phyloP scores from a whole-genome alignment of 2,888 invertebrate species.

The Deilephila porcellus region DNA sequence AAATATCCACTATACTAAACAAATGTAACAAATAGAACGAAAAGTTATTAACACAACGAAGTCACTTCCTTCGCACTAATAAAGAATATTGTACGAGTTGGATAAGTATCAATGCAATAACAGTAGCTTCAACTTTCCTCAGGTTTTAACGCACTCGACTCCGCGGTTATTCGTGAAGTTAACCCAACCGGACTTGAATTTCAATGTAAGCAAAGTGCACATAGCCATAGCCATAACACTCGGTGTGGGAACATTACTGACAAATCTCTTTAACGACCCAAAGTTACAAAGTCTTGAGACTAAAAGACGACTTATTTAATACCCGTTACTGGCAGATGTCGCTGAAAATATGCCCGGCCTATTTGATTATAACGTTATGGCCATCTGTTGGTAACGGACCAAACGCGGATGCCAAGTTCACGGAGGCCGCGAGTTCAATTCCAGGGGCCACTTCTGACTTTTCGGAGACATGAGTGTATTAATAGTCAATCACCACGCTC shows the following conservation, averaged over 20 bases:
- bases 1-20: not conserved
- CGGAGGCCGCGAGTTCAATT: too few relatives aligned
- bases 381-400: too few relatives aligned
- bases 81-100: not conserved
- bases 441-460: too few relatives aligned
- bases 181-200: constrained; percentile 26
- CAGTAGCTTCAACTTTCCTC: constrained; percentile 9
- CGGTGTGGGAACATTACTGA: not conserved
- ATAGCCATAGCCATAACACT: constrained; percentile 8
- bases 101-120: constrained; percentile 4
- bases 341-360: not conserved
- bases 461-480: too few relatives aligned
- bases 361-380: not conserved
- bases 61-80: not conserved
- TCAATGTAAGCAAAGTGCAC: constrained; percentile 22
- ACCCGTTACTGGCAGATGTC: not conserved
- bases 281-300: constrained; percentile 22
- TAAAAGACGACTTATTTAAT: constrained; percentile 14
- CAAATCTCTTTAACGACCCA: constrained; percentile 30
- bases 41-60: not conserved
- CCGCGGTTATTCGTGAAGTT: constrained; percentile 13
- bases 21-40: not conserved
- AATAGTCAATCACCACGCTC: too few relatives aligned
- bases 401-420: too few relatives aligned
- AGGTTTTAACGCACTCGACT: constrained; percentile 4